Evolutionary conservation across 2,113 vertebrate genomes (phyloP).

Genomic region (Prunella fulvescens): DNA sequence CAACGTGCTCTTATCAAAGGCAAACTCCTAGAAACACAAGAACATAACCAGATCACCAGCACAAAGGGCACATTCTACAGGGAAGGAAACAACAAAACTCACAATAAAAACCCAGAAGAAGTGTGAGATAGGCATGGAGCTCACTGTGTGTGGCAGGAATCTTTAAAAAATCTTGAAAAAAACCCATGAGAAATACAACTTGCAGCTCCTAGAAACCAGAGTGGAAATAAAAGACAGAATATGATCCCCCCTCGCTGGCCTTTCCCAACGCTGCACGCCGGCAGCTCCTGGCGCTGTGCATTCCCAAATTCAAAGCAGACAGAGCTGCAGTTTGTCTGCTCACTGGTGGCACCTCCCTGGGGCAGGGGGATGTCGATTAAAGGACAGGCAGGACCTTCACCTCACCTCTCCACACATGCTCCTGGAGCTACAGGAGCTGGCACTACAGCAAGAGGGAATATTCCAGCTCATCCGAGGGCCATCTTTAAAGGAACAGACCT

Average conservation of each 20-base stretch:
- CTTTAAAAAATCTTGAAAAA: background rate
- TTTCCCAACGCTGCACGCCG: background rate
- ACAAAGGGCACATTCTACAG: background rate
- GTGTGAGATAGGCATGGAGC: rapidly evolving
- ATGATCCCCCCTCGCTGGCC: background rate
- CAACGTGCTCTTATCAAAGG: background rate
- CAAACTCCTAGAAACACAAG: background rate
- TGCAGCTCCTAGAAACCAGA: background rate
- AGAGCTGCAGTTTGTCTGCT: background rate
- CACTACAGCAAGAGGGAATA: background rate
- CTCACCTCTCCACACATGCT: background rate
- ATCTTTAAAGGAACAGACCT: background rate
- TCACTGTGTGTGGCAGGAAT: background rate
- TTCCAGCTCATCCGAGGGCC: background rate
- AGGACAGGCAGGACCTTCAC: background rate
- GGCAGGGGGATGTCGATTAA: background rate
- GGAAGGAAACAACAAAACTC: background rate
- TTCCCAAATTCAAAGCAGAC: background rate
- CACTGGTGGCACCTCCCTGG: background rate
- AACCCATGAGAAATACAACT: background rate
- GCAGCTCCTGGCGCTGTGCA: background rate
- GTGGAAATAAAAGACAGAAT: background rate
- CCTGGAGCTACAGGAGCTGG: background rate
- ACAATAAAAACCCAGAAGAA: background rate
- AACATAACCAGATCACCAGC: background rate